Evolutionary conservation across 37 sponge, comb jelly and placozoan genomes (phyloP).

Genomic region (Chondrosia reniformis): DNA sequence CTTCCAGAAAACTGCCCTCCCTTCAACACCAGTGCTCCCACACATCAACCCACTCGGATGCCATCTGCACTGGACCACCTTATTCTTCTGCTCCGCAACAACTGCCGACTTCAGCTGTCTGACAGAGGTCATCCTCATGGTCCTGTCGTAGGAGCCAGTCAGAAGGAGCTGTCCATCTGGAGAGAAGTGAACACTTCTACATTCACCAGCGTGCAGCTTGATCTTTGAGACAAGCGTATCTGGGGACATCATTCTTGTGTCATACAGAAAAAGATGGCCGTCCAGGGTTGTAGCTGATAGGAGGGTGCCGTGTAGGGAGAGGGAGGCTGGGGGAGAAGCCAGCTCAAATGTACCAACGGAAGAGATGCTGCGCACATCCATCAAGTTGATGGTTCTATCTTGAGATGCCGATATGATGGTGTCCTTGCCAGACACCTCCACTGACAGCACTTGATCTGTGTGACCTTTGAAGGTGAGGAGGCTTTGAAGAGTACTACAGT

Average conservation of each 20-base stretch:
- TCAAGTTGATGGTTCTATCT: constrained; percentile 56
- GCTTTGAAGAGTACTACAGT: constrained; percentile 17
- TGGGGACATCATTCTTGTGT: neutral
- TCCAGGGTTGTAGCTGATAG: constrained; percentile 36
- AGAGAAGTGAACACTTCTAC: constrained; percentile 57
- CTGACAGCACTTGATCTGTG: constrained; percentile 49
- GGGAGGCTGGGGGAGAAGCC: constrained; percentile 13
- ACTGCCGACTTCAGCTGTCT: constrained; percentile 21
- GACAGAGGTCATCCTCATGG: constrained; percentile 33
- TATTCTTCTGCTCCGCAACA: constrained; percentile 59
- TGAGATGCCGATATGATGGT: constrained; percentile 57
- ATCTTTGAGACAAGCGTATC: neutral
- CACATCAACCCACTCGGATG: constrained; percentile 44
- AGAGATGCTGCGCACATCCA: constrained; percentile 48
- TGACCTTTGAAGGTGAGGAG: constrained; percentile 47
- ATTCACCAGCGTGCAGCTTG: constrained; percentile 55
- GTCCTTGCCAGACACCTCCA: constrained; percentile 14
- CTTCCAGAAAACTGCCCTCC: constrained; percentile 65
- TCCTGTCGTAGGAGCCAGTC: constrained; percentile 78
- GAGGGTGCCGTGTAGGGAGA: neutral
- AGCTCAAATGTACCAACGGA: constrained; percentile 10
- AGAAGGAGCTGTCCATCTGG: constrained; percentile 51
- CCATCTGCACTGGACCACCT: constrained; percentile 87
- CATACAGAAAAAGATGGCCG: constrained; percentile 49
- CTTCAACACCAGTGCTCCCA: constrained; percentile 64